These are phyloP conservation scores for Triplophysa bombifrons DNA, from an alignment of 2,797 vertebrate genomes.

Conservation along the genomic window DNA sequence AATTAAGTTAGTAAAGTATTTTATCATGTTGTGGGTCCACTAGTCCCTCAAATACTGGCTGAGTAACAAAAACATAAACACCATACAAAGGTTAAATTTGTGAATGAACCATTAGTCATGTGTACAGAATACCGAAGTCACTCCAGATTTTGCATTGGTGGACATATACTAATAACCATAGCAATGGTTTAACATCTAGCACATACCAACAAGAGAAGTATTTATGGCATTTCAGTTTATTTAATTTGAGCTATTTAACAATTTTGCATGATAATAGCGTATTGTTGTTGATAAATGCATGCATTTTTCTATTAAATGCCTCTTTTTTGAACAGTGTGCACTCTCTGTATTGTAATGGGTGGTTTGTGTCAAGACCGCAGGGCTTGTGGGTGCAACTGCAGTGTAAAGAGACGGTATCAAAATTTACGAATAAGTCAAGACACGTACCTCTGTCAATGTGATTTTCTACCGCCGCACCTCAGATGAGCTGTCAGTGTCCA, in stretches of 20 bases:
- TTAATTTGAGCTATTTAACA: background rate
- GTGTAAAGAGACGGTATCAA: background rate
- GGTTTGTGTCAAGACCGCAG: background rate
- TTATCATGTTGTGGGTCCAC: too few species aligned
- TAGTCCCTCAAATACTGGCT: too few species aligned
- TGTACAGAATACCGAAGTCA: too few species aligned
- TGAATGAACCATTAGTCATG: too few species aligned
- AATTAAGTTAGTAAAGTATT: too few species aligned
- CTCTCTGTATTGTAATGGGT: background rate
- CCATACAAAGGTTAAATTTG: too few species aligned
- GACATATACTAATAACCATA: background rate
- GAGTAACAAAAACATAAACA: too few species aligned
- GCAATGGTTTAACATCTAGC: background rate
- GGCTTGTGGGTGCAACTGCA: background rate
- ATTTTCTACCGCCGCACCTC: background rate
- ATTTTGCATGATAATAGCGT: too few species aligned
- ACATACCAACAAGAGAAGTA: background rate
- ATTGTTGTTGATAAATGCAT: background rate
- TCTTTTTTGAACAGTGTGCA: background rate
- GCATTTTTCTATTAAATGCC: background rate
- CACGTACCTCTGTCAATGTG: background rate
- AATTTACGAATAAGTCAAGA: conserved; percentile 2
- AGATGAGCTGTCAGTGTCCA: background rate
- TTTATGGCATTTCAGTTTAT: too few species aligned
- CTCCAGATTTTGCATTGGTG: background rate